These are phyloP conservation scores for Dendrocincla fuliginosa DNA, from an alignment of 2,797 vertebrate species.

Conservation along the genomic window DNA sequence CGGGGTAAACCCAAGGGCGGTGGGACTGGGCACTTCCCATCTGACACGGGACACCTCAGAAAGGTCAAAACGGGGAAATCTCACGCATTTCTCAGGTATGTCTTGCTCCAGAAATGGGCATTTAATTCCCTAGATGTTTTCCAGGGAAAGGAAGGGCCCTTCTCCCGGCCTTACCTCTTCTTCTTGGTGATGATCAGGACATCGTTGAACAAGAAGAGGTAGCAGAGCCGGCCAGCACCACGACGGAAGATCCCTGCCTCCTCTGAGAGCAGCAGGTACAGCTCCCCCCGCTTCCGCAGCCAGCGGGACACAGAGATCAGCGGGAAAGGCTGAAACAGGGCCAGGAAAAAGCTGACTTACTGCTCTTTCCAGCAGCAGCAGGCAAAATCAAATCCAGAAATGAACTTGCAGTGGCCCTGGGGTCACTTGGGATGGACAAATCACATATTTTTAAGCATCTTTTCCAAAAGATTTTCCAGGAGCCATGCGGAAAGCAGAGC, in stretches of 20 bases:
- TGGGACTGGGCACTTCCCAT: rapidly evolving
- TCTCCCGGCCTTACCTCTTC: constrained; percentile 80
- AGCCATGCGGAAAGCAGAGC: rapidly evolving
- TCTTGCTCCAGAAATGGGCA: rapidly evolving
- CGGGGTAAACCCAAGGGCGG: neutral
- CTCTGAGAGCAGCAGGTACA: constrained; percentile 77
- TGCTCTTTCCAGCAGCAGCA: rapidly evolving
- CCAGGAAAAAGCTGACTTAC: rapidly evolving
- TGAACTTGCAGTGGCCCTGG: rapidly evolving
- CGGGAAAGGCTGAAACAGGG: constrained; percentile 82
- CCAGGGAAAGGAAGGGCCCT: neutral
- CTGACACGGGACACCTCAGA: neutral
- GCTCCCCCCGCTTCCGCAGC: constrained; percentile 90
- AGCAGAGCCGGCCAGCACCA: constrained; percentile 83
- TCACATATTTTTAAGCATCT: rapidly evolving
- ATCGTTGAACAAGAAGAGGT: constrained; percentile 93
- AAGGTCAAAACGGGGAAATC: rapidly evolving
- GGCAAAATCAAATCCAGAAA: neutral
- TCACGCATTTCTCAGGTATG: rapidly evolving
- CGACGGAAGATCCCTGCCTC: constrained; percentile 89
- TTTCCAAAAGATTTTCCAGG: neutral
- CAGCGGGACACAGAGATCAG: constrained; percentile 91
- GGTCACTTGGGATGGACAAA: neutral
- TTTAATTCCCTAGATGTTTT: rapidly evolving
- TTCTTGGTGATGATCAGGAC: constrained; percentile 93